These are phyloP conservation scores for Neotragus moschatus DNA, from an alignment of 2,113 vertebrate species.

Conservation along the genomic window DNA sequence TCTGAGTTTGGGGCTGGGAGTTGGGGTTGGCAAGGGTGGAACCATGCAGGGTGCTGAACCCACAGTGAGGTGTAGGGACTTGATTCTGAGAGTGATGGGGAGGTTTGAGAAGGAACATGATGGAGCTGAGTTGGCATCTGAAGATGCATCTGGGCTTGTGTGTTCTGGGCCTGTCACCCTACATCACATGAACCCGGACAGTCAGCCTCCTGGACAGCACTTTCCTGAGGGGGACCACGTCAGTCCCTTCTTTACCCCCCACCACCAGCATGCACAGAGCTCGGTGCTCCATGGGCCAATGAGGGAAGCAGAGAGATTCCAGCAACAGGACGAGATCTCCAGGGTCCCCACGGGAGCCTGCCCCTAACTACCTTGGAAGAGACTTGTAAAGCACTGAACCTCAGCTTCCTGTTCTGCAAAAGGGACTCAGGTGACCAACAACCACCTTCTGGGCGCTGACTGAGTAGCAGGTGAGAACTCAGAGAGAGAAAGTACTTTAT, in stretches of 20 bases:
- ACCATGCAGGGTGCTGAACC: not conserved
- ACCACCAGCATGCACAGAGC: not conserved
- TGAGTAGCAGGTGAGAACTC: not conserved
- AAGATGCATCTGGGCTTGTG: accelerated
- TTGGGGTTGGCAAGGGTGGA: not conserved
- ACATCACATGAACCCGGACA: not conserved
- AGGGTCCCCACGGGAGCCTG: accelerated
- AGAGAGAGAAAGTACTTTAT: not conserved
- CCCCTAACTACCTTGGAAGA: not conserved
- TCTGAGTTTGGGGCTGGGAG: not conserved
- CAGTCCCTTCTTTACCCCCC: accelerated
- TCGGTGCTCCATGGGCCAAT: accelerated
- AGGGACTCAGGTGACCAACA: not conserved
- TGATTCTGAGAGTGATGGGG: accelerated
- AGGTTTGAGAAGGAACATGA: no score
- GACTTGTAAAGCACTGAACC: not conserved
- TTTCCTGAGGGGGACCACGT: accelerated
- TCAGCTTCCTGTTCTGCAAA: not conserved
- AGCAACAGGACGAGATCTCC: not conserved
- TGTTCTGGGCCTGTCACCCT: not conserved
- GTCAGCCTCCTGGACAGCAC: not conserved
- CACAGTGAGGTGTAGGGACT: not conserved
- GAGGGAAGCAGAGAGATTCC: not conserved
- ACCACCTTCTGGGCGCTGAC: accelerated
- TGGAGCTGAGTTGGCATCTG: not conserved